Conservation (phyloP, 2,797 vertebrate genomes). For the Passerculus sandwichensis region DNA sequence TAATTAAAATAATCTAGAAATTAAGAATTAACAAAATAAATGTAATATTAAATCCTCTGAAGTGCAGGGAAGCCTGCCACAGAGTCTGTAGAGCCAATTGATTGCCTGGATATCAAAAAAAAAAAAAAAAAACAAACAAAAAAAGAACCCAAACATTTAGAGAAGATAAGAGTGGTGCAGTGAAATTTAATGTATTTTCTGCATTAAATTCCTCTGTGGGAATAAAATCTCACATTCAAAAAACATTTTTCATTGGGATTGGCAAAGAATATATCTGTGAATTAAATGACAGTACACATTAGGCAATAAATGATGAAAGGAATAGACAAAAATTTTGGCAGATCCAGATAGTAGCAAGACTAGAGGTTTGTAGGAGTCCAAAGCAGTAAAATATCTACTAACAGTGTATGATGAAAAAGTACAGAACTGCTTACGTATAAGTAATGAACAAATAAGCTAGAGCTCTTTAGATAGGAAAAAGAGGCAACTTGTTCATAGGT, state of each 20-base stretch:
- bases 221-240: neutral
- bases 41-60: neutral
- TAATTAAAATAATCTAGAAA: neutral
- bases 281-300: neutral
- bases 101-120: neutral
- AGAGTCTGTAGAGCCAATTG: neutral
- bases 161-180: neutral
- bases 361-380: neutral
- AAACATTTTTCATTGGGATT: accelerated
- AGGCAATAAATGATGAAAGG: neutral
- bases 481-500: neutral
- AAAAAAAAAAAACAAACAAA: neutral
- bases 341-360: neutral
- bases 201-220: neutral
- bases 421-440: neutral
- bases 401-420: neutral
- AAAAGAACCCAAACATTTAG: neutral
- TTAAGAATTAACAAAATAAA: neutral
- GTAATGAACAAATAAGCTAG: neutral
- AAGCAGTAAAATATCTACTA: neutral
- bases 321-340: neutral
- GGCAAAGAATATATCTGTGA: neutral
- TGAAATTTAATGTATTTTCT: neutral
- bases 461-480: neutral
- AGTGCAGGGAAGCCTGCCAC: neutral